A percentile compares a stretch with the other conserved stretches of the same genome.
phyloP scores from a whole-genome alignment of 2,888 invertebrate genomes.

The Apantesis nais region DNA sequence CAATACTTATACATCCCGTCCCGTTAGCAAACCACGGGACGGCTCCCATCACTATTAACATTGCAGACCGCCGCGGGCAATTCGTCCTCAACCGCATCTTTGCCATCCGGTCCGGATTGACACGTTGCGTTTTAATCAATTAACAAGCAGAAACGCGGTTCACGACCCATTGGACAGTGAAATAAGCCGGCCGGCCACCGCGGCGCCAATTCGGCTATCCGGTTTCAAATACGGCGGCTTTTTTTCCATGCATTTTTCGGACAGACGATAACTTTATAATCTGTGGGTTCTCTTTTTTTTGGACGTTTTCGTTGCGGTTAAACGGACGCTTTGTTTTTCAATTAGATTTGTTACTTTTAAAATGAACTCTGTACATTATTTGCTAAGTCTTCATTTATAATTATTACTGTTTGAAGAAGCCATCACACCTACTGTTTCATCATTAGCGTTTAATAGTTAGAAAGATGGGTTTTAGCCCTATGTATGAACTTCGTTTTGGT shows the following conservation, averaged over 20 bases:
- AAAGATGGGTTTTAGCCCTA: too few relatives aligned
- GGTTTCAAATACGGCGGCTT: constrained; percentile 66
- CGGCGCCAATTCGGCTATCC: constrained; percentile 73
- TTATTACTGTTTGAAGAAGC: neutral
- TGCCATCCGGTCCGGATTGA: constrained; percentile 68
- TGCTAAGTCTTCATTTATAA: neutral
- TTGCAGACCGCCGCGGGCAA: constrained; percentile 52
- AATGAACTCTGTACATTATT: neutral
- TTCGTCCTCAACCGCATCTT: constrained; percentile 61
- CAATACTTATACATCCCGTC: neutral
- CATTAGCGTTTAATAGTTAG: too few relatives aligned
- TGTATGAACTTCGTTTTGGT: too few relatives aligned
- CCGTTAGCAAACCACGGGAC: constrained; percentile 15
- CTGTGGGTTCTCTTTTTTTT: constrained; percentile 54
- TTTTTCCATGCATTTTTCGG: constrained; percentile 55
- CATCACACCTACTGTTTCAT: neutral
- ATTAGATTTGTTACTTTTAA: constrained; percentile 41
- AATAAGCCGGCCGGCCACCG: constrained; percentile 77
- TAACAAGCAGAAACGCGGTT: constrained; percentile 75
- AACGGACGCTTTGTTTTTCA: constrained; percentile 47
- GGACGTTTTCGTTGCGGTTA: constrained; percentile 44
- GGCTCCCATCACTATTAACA: constrained; percentile 41
- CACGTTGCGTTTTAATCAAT: constrained; percentile 85
- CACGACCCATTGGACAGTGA: constrained; percentile 79
- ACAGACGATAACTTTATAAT: constrained; percentile 67